These are phyloP conservation scores for Balaeniceps rex DNA, from an alignment of 2,113 vertebrate genomes.

Conservation along the genomic window DNA sequence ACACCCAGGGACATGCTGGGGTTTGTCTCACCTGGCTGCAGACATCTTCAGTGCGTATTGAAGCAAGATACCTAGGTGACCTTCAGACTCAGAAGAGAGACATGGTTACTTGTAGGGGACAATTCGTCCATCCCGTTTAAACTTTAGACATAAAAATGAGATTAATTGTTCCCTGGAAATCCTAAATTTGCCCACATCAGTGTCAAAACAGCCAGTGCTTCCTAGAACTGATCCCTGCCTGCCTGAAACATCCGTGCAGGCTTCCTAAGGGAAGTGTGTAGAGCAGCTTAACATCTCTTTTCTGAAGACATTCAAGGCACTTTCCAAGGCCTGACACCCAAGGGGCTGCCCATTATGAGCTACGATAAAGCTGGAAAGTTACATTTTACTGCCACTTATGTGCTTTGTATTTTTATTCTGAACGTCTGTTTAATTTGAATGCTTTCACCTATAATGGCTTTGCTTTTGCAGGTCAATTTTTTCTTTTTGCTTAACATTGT, in stretches of 20 bases:
- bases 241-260: not conserved
- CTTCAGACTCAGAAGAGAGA: not conserved
- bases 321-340: not conserved
- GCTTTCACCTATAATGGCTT: not conserved
- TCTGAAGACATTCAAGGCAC: not conserved
- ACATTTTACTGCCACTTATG: not conserved
- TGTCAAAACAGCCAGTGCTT: not conserved
- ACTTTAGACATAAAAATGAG: not conserved
- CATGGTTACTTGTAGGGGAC: not conserved
- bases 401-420: not conserved
- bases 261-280: not conserved
- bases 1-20: not conserved
- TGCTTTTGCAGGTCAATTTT: slow-evolving; percentile 87
- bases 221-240: not conserved
- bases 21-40: not conserved
- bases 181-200: not conserved
- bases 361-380: not conserved
- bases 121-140: not conserved
- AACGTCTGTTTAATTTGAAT: not conserved
- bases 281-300: not conserved
- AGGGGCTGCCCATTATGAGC: not conserved
- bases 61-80: not conserved
- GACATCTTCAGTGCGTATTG: not conserved
- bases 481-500: slow-evolving; percentile 98
- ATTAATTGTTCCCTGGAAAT: not conserved